These are phyloP conservation scores for Pollicipes pollicipes DNA, from an alignment of 1,140 invertebrate species.

Conservation along the genomic window DNA sequence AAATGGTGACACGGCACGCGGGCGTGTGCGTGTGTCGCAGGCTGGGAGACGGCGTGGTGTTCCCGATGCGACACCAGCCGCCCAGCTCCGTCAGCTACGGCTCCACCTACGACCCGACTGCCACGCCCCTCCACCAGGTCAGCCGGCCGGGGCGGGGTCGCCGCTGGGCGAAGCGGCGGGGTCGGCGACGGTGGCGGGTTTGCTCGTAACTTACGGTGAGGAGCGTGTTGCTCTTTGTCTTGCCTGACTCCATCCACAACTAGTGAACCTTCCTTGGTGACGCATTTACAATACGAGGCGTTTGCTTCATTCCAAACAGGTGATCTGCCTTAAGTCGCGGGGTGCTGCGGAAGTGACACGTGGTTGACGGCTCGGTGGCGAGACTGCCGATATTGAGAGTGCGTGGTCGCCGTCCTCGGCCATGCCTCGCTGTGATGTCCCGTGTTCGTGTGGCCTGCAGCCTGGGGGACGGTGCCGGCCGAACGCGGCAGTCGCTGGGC, in stretches of 20 bases:
- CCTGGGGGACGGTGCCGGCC: background rate
- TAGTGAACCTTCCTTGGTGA: background rate
- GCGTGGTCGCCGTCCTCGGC: background rate
- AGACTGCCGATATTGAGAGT: background rate
- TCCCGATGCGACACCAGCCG: conserved; percentile 52
- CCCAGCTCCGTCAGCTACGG: conserved; percentile 32
- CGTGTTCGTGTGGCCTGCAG: background rate
- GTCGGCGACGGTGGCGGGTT: no score
- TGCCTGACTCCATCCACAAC: no score
- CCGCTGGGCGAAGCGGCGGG: no score
- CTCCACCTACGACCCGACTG: background rate
- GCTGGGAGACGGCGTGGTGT: conserved; percentile 70
- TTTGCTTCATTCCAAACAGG: background rate
- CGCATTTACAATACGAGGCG: background rate
- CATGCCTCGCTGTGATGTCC: background rate
- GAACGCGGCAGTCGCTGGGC: background rate
- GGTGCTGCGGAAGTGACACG: no score
- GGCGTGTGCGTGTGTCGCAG: conserved; percentile 33
- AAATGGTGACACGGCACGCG: no score
- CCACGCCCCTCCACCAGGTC: background rate
- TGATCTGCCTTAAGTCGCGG: background rate
- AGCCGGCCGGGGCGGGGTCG: background rate
- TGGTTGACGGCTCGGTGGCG: no score
- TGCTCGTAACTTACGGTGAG: no score
- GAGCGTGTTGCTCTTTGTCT: no score